Evolutionary conservation across 1,140 invertebrate species (phyloP), one percentile per base, ranked within the genome.

Genomic region (Batillaria attramentaria): DNA sequence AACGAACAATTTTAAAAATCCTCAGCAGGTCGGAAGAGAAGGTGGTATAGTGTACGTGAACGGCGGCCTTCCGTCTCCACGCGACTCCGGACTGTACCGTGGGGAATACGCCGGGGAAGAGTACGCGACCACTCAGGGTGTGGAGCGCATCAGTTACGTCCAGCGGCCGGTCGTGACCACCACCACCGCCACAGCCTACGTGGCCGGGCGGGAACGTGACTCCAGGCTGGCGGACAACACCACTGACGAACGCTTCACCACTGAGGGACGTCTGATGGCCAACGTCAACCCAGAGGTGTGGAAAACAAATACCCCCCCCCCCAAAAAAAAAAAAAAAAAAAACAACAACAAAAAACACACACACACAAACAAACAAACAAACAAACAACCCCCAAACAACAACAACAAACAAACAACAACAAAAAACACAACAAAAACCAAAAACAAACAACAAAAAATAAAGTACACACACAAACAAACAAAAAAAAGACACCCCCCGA

Each of bases 231-330:
- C 57, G 41, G 39, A 70, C 68, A 16, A 70, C 68, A 70, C 6
- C 39, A 42, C 39, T 16, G 68, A 70, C 39, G 37, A 8, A 1
- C 37, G 68, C 20, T 70, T 42, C 68, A 70, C 68, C 68, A 70
- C 20, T 41, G 68, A 70, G 37, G 68, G 68, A 41, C 68, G 68
- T 5, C 39, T 82, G 73, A 78, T 77, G 78, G 66, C 78, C 35
- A 72, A 79, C 60, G 42, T 73, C 28, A 60, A 31, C 24, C 3
- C 60, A 0, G 57, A 72, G n/a, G 80, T 70, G 43, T 60, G n/a
- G n/a, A n/a, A n/a, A n/a, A n/a, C n/a, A n/a, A n/a, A n/a, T n/a
- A n/a, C n/a, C n/a, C n/a, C n/a, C n/a, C n/a, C n/a, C n/a, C n/a
- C n/a, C n/a, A n/a, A n/a, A n/a, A n/a, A n/a, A n/a, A n/a, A n/a